Percentiles rank a stretch among this genome's conserved stretches.
phyloP scores from a whole-genome alignment of 2,888 invertebrate genomes.

The Trichopria drosophilae region DNA sequence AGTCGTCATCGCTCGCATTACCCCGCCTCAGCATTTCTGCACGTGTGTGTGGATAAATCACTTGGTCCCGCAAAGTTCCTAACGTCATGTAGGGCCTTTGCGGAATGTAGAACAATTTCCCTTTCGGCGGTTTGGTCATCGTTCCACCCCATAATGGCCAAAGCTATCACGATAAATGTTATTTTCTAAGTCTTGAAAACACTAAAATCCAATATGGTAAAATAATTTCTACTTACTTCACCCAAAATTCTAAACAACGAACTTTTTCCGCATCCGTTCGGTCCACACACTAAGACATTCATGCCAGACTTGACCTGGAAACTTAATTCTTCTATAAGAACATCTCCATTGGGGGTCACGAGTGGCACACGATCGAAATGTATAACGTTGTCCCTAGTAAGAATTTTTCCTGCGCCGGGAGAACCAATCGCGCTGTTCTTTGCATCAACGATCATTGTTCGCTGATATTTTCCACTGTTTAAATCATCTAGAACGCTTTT shows the following conservation, averaged over 20 bases:
- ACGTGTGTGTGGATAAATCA: constrained; percentile 91
- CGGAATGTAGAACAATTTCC: constrained; percentile 96
- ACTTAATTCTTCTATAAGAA: constrained; percentile 83
- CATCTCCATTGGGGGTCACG: constrained; percentile 96
- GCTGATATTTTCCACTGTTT: constrained; percentile 74
- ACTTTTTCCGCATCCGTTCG: constrained; percentile 98
- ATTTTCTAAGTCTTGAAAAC: constrained; percentile 7
- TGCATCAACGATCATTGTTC: constrained; percentile 69
- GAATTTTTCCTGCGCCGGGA: constrained; percentile 78
- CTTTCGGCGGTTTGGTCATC: constrained; percentile 91
- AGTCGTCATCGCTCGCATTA: constrained; percentile 72
- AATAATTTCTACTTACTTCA: constrained; percentile 62
- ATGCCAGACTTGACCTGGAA: constrained; percentile 94
- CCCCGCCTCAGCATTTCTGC: constrained; percentile 82
- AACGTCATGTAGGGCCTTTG: constrained; percentile 98
- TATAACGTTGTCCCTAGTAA: constrained; percentile 86
- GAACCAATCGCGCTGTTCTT: constrained; percentile 60
- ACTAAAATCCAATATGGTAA: not conserved
- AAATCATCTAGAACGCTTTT: constrained; percentile 81
- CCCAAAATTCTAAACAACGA: constrained; percentile 95
- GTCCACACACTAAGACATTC: constrained; percentile 97
- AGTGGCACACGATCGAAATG: constrained; percentile 91
- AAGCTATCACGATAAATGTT: constrained; percentile 60
- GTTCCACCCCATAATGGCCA: constrained; percentile 97
- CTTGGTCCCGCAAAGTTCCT: constrained; percentile 90